phyloP scores from a whole-genome alignment of 2,113 vertebrate genomes.

The Pelmatolapia mariae region DNA sequence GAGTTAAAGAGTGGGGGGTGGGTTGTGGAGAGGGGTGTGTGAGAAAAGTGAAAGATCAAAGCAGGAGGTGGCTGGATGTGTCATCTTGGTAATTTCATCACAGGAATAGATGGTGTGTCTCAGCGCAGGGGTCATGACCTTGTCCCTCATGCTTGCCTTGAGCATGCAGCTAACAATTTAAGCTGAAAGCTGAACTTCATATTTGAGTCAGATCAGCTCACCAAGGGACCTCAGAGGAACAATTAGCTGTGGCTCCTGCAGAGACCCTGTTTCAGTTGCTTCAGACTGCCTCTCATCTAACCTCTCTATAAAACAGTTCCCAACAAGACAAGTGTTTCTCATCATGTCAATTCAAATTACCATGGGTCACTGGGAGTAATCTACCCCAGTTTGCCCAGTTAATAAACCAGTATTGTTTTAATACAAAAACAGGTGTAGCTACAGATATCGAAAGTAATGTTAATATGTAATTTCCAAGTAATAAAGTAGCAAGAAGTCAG shows the following conservation, averaged over 20 bases:
- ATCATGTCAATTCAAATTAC: not conserved
- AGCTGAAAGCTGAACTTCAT: not conserved
- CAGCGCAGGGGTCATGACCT: not conserved
- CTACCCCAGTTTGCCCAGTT: not conserved
- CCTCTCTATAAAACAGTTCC: not conserved
- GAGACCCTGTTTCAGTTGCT: not conserved
- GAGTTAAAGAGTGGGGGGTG: not conserved
- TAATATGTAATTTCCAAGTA: not conserved
- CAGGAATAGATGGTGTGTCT: not conserved
- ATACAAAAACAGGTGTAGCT: not conserved
- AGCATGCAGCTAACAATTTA: not conserved
- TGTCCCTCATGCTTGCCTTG: not conserved
- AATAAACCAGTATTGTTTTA: not conserved
- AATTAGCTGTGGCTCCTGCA: not conserved
- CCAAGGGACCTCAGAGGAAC: not conserved
- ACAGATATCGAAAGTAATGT: not conserved
- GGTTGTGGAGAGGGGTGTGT: not conserved
- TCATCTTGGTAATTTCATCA: conserved; percentile 9
- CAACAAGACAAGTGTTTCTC: not conserved
- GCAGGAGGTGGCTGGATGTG: not conserved
- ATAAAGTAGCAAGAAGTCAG: not conserved
- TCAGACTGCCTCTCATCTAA: not conserved
- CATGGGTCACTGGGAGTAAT: not conserved
- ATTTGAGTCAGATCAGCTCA: not conserved
- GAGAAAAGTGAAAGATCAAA: conserved; percentile 7